Base-by-base conservation (phyloP, 1,140 invertebrate genomes). In the Drosophila serrata region DNA sequence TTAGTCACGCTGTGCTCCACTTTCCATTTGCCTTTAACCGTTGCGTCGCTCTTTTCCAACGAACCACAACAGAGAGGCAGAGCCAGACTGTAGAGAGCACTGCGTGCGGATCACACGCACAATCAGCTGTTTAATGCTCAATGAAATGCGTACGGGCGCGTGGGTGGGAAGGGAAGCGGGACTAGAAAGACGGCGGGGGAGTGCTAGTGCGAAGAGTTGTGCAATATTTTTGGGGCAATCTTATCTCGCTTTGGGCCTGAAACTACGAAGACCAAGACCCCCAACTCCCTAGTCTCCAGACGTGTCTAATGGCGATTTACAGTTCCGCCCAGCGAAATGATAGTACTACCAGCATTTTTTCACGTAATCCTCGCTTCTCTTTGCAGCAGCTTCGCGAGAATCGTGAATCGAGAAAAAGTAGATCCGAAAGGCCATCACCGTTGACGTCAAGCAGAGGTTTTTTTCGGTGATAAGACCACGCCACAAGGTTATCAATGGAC, bases 121-220 rank as follows among this genome's bases (percentile, higher is more conserved):
- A 57, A 49, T 70, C 64, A 72, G 69, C 69, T 73, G 69, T 73
- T 72, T 72, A 4, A 45, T 35, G 4, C 68, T 73, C 69, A 73
- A 73, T 73, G 69, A 72, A 59, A 29, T 59, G 64, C 17, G 51
- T 69, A 57, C 17, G 15, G 11, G 24, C 72, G 69, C 69, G 69
- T 72, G 48, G 65, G 35, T 1, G 63, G 19, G 11, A 17, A 12
- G 6, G 33, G 27, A 8, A 37, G 62, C 17, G 46, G 33, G 33
- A 69, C n/a, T 2, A 24, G 29, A 11, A 11, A 48, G 27, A 53
- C 31, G 3, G 43, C 19, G 4, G 37, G 29, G 15, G 8, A 17
- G 11, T 27, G 22, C 27, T 6, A 43, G 49, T 35, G 31, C 31
- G 31, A 53, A 31, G 61, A 13, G 37, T 45, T 67, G 62, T 29